Evolutionary conservation across 2,113 vertebrate genomes (phyloP), one percentile per base, ranked within the genome.

Genomic region (Mungos mungo): DNA sequence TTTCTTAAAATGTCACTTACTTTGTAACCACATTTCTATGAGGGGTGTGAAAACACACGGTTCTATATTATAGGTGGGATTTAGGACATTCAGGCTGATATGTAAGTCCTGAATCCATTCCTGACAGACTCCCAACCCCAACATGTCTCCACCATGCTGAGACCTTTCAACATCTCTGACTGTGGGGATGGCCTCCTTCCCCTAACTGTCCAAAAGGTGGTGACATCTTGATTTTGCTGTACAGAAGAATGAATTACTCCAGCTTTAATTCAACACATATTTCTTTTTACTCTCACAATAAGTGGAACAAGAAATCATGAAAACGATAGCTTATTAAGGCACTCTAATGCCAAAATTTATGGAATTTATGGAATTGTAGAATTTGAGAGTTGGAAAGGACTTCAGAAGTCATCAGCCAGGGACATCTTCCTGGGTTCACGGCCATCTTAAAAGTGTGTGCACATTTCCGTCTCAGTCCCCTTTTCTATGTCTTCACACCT

Each of bases 1-100:
- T 79, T 95, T 93, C 79, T 74, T 90, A 33, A 90, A 86, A 88
- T 65, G 76, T 81, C 94, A 90, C 47, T 74, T 88, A 65, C 66
- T 96, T 83, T 80, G 8, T 87, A 88, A 80, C 21, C 23, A 80
- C 11, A 84, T 93, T 92, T 90, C 71, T 83, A 11, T 88, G 74
- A 95, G 38, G 29, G 10, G 2, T 4, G 27, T 47, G 15, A 74
- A 97, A 93, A 74, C 41, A 90, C 12, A 19, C 3, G 77, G 47
- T 27, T 63, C 15, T 86, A 54, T 87, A 93, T 93, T 27, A n/a
- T 27, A 88, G 52, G 47, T 76, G 23, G 68, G 15, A 15, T 66
- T 79, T 35, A 52, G 92, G 57, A 85, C 31, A 50, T 69, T 88
- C 33, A 6, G 3, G 18, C 4, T 65, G 27, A 5, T 66, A 12